These are phyloP conservation scores for Aleiodes leptofemur DNA, from an alignment of 2,888 invertebrate genomes.

Conservation along the genomic window DNA sequence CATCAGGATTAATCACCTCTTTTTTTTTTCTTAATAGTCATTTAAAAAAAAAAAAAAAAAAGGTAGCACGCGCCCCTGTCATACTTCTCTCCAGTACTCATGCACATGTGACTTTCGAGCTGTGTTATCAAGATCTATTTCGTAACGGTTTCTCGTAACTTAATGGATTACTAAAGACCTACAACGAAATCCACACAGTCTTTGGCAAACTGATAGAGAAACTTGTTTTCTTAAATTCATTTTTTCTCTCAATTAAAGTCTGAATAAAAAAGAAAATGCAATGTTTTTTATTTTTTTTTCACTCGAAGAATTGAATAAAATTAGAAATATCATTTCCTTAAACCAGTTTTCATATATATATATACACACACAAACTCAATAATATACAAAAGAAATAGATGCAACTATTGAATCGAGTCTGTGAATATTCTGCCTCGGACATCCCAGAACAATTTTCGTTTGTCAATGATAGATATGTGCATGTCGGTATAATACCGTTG, in stretches of 20 bases:
- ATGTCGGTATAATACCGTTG: conserved; percentile 71
- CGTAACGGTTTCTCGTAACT: conserved; percentile 54
- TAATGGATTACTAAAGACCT: conserved; percentile 56
- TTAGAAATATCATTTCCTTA: no score
- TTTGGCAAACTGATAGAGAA: conserved; percentile 15
- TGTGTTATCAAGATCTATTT: conserved; percentile 58
- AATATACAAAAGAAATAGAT: no score
- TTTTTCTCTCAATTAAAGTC: neutral
- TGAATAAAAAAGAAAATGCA: no score
- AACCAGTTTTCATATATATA: no score
- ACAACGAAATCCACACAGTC: conserved; percentile 30
- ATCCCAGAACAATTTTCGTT: conserved; percentile 56
- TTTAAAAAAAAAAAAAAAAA: neutral
- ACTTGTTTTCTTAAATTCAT: neutral
- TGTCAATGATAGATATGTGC: conserved; percentile 66
- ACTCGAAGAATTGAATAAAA: no score
- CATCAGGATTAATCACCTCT: neutral
- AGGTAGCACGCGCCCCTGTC: conserved; percentile 17
- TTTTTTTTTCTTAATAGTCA: neutral
- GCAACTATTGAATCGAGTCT: no score
- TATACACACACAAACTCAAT: no score
- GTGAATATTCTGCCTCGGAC: conserved; percentile 3
- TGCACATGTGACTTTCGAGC: conserved; percentile 46
- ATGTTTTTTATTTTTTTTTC: no score
- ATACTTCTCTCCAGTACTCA: conserved; percentile 22